Evolutionary conservation across 2,888 invertebrate species (phyloP).

Genomic region (Strigamia crassipes): DNA sequence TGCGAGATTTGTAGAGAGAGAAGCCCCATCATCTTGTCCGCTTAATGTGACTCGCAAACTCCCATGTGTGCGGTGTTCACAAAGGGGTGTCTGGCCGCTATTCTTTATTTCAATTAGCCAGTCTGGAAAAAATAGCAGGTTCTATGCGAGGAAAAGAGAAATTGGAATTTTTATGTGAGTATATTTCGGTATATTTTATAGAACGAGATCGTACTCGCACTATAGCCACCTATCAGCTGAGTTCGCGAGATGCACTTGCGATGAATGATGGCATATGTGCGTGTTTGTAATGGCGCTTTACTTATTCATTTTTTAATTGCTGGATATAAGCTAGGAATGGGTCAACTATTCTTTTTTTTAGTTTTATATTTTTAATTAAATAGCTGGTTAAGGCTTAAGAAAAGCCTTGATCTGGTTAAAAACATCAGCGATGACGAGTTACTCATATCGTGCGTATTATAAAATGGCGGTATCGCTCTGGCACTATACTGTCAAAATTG

Average conservation of each 20-base stretch:
- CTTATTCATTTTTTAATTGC: not conserved
- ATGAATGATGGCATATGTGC: conserved; percentile 31
- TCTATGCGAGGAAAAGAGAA: not conserved
- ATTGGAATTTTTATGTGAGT: not conserved
- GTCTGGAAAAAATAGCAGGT: not conserved
- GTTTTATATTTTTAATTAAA: not conserved
- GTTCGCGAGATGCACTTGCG: conserved; percentile 14
- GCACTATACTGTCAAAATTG: not conserved
- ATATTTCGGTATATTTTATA: not conserved
- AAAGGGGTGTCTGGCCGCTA: not conserved
- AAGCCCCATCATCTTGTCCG: conserved; percentile 1
- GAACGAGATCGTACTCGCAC: not conserved
- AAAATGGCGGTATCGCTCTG: conserved; percentile 2
- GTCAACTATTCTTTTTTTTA: not conserved
- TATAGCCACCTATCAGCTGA: conserved; percentile 8
- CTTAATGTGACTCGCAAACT: not conserved
- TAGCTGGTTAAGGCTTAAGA: not conserved
- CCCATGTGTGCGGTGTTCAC: conserved; percentile 15
- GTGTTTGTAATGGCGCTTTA: not conserved
- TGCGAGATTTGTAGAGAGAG: not conserved
- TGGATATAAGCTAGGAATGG: not conserved
- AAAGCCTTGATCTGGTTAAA: not conserved
- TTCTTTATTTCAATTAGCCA: not conserved
- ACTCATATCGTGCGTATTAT: not conserved
- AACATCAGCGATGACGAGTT: not conserved